Conservation (phyloP, 2,113 vertebrate species). For the Phalacrocorax pelagicus region DNA sequence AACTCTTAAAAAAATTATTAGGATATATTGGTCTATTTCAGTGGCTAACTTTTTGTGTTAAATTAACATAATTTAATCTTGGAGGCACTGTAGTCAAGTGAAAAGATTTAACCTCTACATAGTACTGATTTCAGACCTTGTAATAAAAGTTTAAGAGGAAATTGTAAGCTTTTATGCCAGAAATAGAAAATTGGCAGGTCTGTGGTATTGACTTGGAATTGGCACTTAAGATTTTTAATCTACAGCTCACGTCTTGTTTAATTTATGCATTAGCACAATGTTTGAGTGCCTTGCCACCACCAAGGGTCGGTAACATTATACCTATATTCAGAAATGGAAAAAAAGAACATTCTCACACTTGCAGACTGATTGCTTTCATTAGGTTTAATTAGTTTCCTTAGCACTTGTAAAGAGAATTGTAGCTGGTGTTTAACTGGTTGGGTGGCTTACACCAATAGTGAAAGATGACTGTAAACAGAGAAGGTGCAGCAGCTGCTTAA, state of each 20-base stretch:
- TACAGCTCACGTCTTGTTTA: constrained; percentile 36
- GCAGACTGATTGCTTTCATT: constrained; percentile 75
- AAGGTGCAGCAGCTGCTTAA: constrained; percentile 52
- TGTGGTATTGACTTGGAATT: constrained; percentile 1
- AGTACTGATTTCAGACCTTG: constrained; percentile 22
- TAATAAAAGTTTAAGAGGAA: constrained; percentile 43
- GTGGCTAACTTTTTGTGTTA: not conserved
- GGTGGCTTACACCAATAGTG: constrained; percentile 49
- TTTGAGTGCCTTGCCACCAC: constrained; percentile 27
- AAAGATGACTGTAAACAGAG: constrained; percentile 61
- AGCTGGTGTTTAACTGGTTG: constrained; percentile 62
- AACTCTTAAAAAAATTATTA: not conserved
- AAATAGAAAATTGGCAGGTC: not conserved
- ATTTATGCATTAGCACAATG: constrained; percentile 50
- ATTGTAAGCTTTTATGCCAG: constrained; percentile 24
- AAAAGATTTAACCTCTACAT: constrained; percentile 28
- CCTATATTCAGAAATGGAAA: constrained; percentile 54
- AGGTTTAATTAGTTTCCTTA: constrained; percentile 74
- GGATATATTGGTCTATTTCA: not conserved
- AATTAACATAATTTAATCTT: constrained; percentile 30
- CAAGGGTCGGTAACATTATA: constrained; percentile 43
- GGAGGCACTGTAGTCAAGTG: not conserved
- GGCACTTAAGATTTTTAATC: constrained; percentile 39
- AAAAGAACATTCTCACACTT: constrained; percentile 35
- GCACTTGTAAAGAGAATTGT: constrained; percentile 63